Conservation (phyloP, 2,113 vertebrate species). For the Phycodurus eques region DNA sequence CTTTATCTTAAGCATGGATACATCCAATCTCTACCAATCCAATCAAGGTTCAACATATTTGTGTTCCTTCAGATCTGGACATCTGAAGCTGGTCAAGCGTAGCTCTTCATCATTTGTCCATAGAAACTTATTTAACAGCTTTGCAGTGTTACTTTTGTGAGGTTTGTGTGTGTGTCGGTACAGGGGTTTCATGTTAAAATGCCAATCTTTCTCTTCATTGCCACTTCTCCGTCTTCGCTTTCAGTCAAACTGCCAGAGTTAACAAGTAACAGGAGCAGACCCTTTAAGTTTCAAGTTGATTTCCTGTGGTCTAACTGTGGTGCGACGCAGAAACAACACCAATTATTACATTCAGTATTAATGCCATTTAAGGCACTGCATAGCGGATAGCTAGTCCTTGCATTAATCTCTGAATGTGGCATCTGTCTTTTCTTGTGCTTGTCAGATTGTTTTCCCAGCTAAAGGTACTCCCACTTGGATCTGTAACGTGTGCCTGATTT, state of each 20-base stretch:
- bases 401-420: slow-evolving; percentile 5
- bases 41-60: not conserved
- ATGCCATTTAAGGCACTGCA: not conserved
- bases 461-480: slow-evolving; percentile 22
- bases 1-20: not conserved
- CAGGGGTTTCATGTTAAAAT: slow-evolving; percentile 22
- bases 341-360: slow-evolving; percentile 57
- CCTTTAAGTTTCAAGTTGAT: slow-evolving; percentile 24
- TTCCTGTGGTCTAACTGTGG: slow-evolving; percentile 44
- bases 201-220: slow-evolving; percentile 33
- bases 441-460: slow-evolving; percentile 41
- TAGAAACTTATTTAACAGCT: not conserved
- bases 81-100: not conserved
- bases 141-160: not conserved
- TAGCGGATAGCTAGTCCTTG: slow-evolving; percentile 3
- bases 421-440: slow-evolving; percentile 32
- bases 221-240: slow-evolving; percentile 29
- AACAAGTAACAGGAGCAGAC: slow-evolving; percentile 29
- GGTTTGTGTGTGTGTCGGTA: not conserved
- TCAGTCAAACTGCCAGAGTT: slow-evolving; percentile 53
- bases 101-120: not conserved
- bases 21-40: not conserved
- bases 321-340: slow-evolving; percentile 26
- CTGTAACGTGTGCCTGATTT: not conserved
- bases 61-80: not conserved